These are phyloP conservation scores for Sisyra terminalis DNA, from an alignment of 2,888 invertebrate genomes.

Conservation along the genomic window DNA sequence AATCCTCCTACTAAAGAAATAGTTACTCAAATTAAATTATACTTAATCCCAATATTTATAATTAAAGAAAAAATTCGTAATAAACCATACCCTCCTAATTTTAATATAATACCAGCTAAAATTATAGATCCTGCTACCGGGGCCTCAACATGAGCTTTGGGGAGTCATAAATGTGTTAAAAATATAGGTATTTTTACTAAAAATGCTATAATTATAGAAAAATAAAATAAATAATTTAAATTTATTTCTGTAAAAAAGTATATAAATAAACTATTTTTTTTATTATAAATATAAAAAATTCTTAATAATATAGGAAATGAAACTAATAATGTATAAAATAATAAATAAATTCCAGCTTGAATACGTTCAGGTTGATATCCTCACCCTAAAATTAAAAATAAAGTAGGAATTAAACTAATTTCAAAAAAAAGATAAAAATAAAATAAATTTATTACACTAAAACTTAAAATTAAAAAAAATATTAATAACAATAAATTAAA, in stretches of 20 bases:
- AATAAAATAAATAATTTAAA: slow-evolving; percentile 31
- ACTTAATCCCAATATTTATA: slow-evolving; percentile 27
- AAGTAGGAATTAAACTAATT: no score
- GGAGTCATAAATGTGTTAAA: slow-evolving; percentile 51
- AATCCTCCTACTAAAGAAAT: slow-evolving; percentile 37
- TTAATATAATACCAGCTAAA: slow-evolving; percentile 55
- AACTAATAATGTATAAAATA: slow-evolving; percentile 53
- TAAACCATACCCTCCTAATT: slow-evolving; percentile 54
- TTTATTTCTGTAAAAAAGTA: slow-evolving; percentile 30
- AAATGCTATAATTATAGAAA: slow-evolving; percentile 42
- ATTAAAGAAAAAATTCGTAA: slow-evolving; percentile 37
- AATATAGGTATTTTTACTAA: slow-evolving; percentile 55
- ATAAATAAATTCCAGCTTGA: slow-evolving; percentile 48
- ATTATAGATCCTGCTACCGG: slow-evolving; percentile 56
- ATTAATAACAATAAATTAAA: no score
- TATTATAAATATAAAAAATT: slow-evolving; percentile 33
- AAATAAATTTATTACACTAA: no score
- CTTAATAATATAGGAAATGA: slow-evolving; percentile 45
- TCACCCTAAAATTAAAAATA: no score
- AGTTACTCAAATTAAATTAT: no score
- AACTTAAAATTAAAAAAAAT: no score
- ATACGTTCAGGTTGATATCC: no score
- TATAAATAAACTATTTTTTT: slow-evolving; percentile 33
- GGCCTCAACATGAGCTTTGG: slow-evolving; percentile 62
- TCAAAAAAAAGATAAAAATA: no score